phyloP scores from a whole-genome alignment of 2,888 invertebrate genomes.

The Cosmia pyralina region DNA sequence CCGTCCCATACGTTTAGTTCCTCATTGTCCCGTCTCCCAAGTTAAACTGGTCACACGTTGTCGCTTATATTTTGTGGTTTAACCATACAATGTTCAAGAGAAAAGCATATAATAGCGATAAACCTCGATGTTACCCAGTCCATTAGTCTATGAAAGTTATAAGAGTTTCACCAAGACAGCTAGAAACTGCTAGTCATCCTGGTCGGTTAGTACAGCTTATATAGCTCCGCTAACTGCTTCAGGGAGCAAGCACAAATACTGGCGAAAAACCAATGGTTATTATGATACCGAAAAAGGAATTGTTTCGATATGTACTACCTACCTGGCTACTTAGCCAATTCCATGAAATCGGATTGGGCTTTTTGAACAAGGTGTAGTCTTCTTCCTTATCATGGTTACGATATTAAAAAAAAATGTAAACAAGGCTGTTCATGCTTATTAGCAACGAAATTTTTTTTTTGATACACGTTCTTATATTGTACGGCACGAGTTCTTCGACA shows the following conservation, averaged over 20 bases:
- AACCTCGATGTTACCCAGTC: constrained; percentile 26
- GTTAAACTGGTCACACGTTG: constrained; percentile 1
- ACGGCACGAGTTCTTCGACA: not conserved
- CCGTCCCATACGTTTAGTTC: constrained; percentile 3
- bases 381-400: not conserved
- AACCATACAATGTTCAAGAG: constrained; percentile 29
- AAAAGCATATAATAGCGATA: constrained; percentile 39
- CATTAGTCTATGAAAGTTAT: constrained; percentile 54
- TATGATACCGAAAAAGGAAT: not conserved
- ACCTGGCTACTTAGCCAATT: too few relatives aligned
- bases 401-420: not conserved
- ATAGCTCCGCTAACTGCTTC: not conserved
- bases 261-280: not conserved
- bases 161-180: constrained; percentile 30
- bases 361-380: not conserved
- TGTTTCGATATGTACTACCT: not conserved
- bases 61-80: constrained; percentile 43
- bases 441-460: not conserved
- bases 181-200: constrained; percentile 41
- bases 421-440: not conserved
- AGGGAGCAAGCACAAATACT: not conserved
- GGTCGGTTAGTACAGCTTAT: not conserved
- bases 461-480: too few relatives aligned
- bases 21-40: constrained; percentile 1
- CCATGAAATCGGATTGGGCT: not conserved